Conservation (phyloP, 1,140 invertebrate genomes). For the Mya arenaria region DNA sequence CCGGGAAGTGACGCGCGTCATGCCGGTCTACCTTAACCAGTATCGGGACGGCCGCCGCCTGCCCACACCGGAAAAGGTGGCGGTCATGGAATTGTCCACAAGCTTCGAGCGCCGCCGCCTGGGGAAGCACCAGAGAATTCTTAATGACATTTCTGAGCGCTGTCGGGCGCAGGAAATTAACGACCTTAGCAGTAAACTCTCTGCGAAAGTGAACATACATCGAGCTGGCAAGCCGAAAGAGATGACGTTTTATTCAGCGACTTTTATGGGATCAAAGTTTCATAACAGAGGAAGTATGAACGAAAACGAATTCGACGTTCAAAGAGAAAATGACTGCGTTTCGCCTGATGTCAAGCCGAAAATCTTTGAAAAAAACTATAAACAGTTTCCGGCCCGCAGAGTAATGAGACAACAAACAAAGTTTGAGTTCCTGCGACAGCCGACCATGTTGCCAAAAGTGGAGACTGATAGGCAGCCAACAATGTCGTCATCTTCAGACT, state of each 20-base stretch:
- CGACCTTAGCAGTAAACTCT: conserved; percentile 50
- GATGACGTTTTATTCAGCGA: conserved; percentile 48
- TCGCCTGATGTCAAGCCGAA: neutral
- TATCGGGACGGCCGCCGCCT: conserved; percentile 63
- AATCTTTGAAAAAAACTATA: conserved; percentile 59
- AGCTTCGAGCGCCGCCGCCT: conserved; percentile 67
- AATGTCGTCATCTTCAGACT: conserved; percentile 28
- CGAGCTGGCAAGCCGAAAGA: conserved; percentile 18
- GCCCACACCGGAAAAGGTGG: conserved; percentile 66
- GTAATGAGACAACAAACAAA: conserved; percentile 59
- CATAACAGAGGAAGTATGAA: neutral
- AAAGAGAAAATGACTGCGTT: neutral
- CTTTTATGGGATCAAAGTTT: conserved; percentile 17
- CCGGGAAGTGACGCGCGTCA: conserved; percentile 42
- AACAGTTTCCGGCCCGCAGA: conserved; percentile 57
- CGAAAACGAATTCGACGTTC: neutral
- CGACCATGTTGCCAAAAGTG: conserved; percentile 9
- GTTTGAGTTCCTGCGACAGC: conserved; percentile 43
- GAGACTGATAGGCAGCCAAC: neutral
- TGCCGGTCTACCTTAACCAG: conserved; percentile 57
- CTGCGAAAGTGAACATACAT: conserved; percentile 43
- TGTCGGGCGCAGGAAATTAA: conserved; percentile 66
- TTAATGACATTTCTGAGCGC: conserved; percentile 64
- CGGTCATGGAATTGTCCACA: conserved; percentile 64
- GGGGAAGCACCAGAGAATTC: conserved; percentile 68